Evolutionary conservation across 2,888 invertebrate species (phyloP), one percentile per base, ranked within the genome.

Genomic region (Hemicrepidius hirtus): DNA sequence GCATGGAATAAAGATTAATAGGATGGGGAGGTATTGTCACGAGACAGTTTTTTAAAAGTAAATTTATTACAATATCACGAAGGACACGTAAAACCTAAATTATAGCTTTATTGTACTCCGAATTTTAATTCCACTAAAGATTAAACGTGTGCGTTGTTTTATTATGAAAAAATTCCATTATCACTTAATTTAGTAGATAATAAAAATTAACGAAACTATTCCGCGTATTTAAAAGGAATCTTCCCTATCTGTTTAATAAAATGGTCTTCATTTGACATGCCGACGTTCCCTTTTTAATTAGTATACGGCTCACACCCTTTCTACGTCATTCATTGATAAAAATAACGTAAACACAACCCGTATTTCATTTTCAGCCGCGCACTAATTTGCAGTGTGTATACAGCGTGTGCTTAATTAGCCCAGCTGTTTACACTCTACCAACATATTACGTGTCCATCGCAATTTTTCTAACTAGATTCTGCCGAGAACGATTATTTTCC

Each of bases 251-350:
- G 12, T 57, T 57, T 37, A 57, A 37, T 57, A 57, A 57, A 57
- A 9, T 16, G 37, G 20, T 57, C 57, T 57, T 57, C 21, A 57
- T 57, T 57, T 57, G 57, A 57, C 21, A 32, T 57, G 20, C 37
- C 37, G 37, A 37, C 57, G 37, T 57, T 57, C 57, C 57, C 37
- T 37, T 60, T 41, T 24, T 60, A 60, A 60, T 60, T 60, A 60
- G 60, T 57, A 37, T 57, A 40, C 24, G 37, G 21, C 20, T 3
- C 60, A 28, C 60, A 60, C 60, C 60, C 60, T 44, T 28, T 60
- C 24, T 60, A 60, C 60, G 60, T 60, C 60, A 60, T 60, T 9
- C 60, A 60, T 60, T 60, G 60, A 60, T 57, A 60, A 60, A 60
- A 60, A 60, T 41, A 60, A 60, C 41, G 60, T 60, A 60, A 57